phyloP scores from a whole-genome alignment of 2,797 vertebrate species.

The Acanthis flammea region DNA sequence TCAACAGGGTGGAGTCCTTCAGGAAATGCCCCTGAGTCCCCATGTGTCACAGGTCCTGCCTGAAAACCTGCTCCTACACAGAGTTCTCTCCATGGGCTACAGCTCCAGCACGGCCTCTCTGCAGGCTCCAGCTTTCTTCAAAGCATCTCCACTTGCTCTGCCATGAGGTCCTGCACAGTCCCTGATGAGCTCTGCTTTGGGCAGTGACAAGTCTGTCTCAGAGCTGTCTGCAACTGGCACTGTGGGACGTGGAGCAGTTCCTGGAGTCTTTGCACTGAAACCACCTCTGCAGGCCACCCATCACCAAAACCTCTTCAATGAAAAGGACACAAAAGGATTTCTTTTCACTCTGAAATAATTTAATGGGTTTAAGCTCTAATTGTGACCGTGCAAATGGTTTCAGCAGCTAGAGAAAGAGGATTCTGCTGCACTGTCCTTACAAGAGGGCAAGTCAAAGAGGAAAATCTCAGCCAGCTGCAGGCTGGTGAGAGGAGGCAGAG shows the following conservation, averaged over 20 bases:
- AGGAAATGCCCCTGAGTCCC: fast-evolving
- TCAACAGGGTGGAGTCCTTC: neutral
- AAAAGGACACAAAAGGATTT: neutral
- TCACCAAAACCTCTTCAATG: neutral
- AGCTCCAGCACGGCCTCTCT: neutral
- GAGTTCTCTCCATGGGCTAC: neutral
- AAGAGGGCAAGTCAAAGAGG: neutral
- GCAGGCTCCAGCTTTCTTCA: neutral
- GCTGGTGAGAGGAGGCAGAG: neutral
- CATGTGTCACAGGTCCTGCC: neutral
- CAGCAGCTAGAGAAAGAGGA: neutral
- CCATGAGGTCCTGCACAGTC: neutral
- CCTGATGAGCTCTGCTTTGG: neutral
- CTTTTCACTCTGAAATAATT: neutral
- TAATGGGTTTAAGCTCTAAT: neutral
- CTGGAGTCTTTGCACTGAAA: neutral
- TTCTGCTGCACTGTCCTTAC: neutral
- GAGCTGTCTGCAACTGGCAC: neutral
- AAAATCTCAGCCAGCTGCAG: neutral
- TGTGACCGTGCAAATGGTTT: neutral
- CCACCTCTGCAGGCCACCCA: neutral
- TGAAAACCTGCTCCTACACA: neutral
- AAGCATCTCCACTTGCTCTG: neutral
- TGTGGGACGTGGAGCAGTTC: neutral
- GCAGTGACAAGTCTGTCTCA: fast-evolving